phyloP scores from a whole-genome alignment of 2,113 vertebrate species.

The Etia nguti region DNA sequence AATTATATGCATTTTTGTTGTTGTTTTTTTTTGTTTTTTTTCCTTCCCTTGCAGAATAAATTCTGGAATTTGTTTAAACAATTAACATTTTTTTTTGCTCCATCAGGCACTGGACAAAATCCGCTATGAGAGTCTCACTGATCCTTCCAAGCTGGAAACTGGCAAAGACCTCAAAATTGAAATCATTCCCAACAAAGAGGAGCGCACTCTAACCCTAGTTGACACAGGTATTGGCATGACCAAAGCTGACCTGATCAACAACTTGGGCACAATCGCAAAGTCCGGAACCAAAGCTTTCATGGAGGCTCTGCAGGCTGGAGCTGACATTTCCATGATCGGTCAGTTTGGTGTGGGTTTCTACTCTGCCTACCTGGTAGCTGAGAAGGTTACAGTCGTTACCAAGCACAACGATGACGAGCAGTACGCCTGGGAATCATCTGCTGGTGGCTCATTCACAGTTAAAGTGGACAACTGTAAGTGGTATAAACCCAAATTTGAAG shows the following conservation, averaged over 20 bases:
- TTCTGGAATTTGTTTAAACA: neutral
- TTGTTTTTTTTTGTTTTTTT: too few relatives aligned
- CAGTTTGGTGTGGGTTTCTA: constrained; percentile 83
- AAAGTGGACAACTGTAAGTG: constrained; percentile 65
- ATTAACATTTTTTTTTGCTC: neutral
- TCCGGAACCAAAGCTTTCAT: constrained; percentile 82
- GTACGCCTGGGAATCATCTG: constrained; percentile 79
- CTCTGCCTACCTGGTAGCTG: constrained; percentile 78
- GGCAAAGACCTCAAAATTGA: constrained; percentile 81
- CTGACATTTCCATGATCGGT: constrained; percentile 81
- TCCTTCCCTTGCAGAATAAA: too few relatives aligned
- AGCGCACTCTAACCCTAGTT: constrained; percentile 66
- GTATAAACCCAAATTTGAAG: neutral
- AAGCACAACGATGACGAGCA: constrained; percentile 82
- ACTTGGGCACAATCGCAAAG: constrained; percentile 79
- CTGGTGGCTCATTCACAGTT: constrained; percentile 79
- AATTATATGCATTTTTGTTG: too few relatives aligned
- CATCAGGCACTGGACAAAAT: constrained; percentile 79
- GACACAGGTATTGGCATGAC: constrained; percentile 82
- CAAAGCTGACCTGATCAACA: constrained; percentile 80
- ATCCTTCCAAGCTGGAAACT: constrained; percentile 74
- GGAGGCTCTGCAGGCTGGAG: constrained; percentile 80
- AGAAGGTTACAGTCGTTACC: constrained; percentile 76
- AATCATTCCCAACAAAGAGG: constrained; percentile 72
- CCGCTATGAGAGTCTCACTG: constrained; percentile 79